Percentiles rank a stretch among this genome's conserved stretches.
These are phyloP conservation scores for Mormyrops boulengeri DNA, from an alignment of 2,797 vertebrate species.

Conservation along the genomic window DNA sequence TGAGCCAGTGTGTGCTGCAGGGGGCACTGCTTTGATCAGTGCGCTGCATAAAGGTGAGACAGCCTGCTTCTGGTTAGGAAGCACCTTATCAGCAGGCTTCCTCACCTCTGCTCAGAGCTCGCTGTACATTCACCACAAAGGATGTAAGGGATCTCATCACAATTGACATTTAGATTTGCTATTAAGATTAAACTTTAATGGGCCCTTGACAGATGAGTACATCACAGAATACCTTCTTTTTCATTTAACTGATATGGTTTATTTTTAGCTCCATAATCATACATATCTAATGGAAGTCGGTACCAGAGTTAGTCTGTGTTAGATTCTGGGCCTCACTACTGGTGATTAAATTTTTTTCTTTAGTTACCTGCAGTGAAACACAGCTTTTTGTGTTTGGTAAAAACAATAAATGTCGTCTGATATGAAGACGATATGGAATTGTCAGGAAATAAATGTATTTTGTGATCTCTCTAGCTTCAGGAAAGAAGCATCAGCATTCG, in stretches of 20 bases:
- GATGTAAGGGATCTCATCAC: not conserved
- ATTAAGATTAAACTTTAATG: not conserved
- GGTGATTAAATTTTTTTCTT: not conserved
- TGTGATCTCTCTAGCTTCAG: not conserved
- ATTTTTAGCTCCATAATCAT: not conserved
- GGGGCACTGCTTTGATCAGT: not conserved
- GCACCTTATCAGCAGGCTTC: not conserved
- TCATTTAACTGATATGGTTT: not conserved
- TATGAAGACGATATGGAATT: not conserved
- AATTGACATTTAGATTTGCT: slow-evolving; percentile 9
- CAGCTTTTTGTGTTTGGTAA: not conserved
- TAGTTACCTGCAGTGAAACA: not conserved
- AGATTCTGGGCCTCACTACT: not conserved
- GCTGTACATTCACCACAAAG: not conserved
- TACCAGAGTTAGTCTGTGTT: not conserved
- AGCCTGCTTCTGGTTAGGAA: not conserved
- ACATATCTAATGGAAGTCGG: not conserved
- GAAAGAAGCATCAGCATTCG: not conserved
- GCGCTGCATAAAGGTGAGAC: not conserved
- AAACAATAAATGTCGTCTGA: not conserved
- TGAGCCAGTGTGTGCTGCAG: not conserved
- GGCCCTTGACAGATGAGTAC: not conserved
- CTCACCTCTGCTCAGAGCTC: not conserved
- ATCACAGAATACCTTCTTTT: not conserved
- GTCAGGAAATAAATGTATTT: not conserved